Conservation (phyloP, 2,888 invertebrate species). For the Phania funesta region DNA sequence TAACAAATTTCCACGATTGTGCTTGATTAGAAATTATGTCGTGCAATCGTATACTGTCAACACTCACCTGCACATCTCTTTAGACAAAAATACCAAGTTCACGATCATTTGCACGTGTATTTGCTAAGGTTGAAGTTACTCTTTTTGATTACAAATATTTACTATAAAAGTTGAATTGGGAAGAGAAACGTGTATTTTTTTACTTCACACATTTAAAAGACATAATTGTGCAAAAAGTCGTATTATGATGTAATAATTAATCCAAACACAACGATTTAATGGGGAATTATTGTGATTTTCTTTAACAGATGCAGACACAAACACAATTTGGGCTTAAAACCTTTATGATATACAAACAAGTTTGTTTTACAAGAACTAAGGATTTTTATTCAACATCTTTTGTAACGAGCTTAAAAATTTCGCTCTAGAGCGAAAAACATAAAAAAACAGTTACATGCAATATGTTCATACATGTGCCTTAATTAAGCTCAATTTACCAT, state of each 20-base stretch:
- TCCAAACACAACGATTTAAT: not conserved
- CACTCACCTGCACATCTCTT: not conserved
- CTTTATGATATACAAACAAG: not conserved
- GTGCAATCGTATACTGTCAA: not conserved
- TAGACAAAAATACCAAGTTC: constrained; percentile 58
- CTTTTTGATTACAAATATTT: not conserved
- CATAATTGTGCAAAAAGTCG: not conserved
- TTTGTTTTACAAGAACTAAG: no score
- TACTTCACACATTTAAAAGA: constrained; percentile 21
- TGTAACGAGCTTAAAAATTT: no score
- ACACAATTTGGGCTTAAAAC: not conserved
- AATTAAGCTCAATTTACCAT: no score
- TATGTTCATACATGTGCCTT: no score
- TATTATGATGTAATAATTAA: constrained; percentile 55
- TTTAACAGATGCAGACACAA: constrained; percentile 5
- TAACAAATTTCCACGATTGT: no score
- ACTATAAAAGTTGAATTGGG: not conserved
- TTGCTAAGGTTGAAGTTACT: not conserved
- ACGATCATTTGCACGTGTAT: constrained; percentile 61
- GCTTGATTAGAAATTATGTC: no score
- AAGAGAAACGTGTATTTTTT: constrained; percentile 25
- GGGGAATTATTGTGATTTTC: constrained; percentile 26
- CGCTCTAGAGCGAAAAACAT: no score
- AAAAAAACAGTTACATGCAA: no score
- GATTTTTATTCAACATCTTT: no score